Evolutionary conservation across 2,113 vertebrate genomes (phyloP).

Genomic region (Aptenodytes forsteri): DNA sequence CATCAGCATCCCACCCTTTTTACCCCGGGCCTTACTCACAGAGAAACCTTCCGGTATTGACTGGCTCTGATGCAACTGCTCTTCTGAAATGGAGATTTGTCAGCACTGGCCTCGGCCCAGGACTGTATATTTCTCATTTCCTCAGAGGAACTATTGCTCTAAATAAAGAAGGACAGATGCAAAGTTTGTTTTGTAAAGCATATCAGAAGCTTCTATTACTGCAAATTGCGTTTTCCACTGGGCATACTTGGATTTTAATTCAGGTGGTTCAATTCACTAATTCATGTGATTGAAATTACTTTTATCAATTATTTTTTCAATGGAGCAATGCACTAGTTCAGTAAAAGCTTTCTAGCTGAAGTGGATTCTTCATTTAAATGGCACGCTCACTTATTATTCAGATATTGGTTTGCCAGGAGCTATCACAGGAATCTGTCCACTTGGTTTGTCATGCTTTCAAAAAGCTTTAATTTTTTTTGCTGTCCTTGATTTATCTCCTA

Average conservation of each 20-base stretch:
- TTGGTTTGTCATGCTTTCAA: conserved; percentile 1
- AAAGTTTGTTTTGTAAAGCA: conserved; percentile 33
- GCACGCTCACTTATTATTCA: conserved; percentile 30
- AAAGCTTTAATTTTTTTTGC: background rate
- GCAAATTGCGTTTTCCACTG: conserved; percentile 35
- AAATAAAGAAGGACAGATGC: conserved; percentile 53
- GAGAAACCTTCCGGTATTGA: conserved; percentile 21
- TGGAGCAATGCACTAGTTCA: background rate
- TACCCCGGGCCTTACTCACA: conserved; percentile 23
- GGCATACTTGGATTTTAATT: conserved; percentile 40
- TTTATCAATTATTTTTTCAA: conserved; percentile 29
- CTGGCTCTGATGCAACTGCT: conserved; percentile 43
- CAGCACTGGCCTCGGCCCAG: background rate
- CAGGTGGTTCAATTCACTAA: conserved; percentile 36
- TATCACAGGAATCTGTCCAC: background rate
- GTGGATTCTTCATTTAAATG: conserved; percentile 38
- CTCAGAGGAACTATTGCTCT: conserved; percentile 24
- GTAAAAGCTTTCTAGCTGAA: conserved; percentile 39
- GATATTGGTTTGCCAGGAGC: background rate
- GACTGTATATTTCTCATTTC: conserved; percentile 13
- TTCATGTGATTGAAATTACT: background rate
- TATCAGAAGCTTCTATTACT: conserved; percentile 17
- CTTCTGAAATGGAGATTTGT: conserved; percentile 50
- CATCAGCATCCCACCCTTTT: conserved; percentile 43
- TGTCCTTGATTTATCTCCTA: background rate